phyloP scores from a whole-genome alignment of 2,888 invertebrate genomes.

The Rugalucina vietnamica region DNA sequence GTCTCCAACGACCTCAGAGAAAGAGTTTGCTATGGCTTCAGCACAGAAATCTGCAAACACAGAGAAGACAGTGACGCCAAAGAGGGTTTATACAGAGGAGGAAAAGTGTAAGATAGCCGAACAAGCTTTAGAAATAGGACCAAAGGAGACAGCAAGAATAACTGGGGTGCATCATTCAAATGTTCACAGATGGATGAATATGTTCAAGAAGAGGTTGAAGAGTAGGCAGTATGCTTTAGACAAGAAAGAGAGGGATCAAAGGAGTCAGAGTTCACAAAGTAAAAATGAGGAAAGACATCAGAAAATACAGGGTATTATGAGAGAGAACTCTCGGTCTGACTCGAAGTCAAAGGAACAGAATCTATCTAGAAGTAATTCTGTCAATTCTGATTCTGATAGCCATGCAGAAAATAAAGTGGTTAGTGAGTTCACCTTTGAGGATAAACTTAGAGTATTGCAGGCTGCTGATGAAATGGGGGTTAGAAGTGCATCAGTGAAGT shows the following conservation, averaged over 20 bases:
- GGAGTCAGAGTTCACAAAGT: not conserved
- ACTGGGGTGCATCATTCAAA: conserved; percentile 52
- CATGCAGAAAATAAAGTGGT: not conserved
- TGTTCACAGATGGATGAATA: conserved; percentile 48
- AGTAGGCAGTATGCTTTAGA: not conserved
- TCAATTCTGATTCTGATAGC: not conserved
- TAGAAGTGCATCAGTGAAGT: not conserved
- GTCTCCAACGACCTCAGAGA: conserved; percentile 20
- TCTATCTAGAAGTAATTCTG: not conserved
- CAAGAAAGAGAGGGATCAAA: not conserved
- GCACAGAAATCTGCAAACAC: not conserved
- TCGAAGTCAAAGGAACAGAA: not conserved
- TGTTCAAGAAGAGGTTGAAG: not conserved
- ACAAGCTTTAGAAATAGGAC: conserved; percentile 45
- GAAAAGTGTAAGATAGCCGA: conserved; percentile 43
- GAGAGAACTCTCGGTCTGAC: not conserved
- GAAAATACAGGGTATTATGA: not conserved
- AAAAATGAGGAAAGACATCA: not conserved
- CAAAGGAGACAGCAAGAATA: conserved; percentile 31
- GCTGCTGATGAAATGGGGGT: not conserved
- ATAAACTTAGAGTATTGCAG: not conserved
- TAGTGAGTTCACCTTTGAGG: not conserved
- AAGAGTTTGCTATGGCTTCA: not conserved
- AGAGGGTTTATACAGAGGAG: conserved; percentile 38
- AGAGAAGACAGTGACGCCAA: not conserved